Percentiles rank a stretch among this genome's conserved stretches.
These are phyloP conservation scores for Melanotaenia parkinsoni DNA, from an alignment of 2,797 vertebrate genomes.

Conservation along the genomic window DNA sequence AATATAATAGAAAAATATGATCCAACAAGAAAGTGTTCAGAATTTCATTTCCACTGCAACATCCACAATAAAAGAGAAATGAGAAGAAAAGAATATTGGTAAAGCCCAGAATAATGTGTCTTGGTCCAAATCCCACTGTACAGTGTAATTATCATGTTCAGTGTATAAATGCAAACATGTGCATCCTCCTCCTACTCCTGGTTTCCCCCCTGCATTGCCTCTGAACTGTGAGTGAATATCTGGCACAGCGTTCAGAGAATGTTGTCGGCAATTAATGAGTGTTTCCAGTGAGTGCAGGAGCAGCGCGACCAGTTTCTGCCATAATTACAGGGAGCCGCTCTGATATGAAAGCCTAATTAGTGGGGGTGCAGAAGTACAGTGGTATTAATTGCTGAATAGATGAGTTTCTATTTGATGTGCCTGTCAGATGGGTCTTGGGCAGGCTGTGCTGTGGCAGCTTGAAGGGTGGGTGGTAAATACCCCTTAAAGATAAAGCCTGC, in stretches of 20 bases:
- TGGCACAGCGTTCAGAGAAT: conserved; percentile 55
- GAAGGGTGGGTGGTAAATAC: conserved; percentile 61
- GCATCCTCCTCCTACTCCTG: conserved; percentile 9
- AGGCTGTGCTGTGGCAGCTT: conserved; percentile 45
- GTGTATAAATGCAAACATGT: conserved; percentile 6
- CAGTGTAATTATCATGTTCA: conserved; percentile 6
- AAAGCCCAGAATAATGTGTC: neutral
- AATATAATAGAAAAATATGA: neutral
- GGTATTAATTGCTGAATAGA: conserved; percentile 72
- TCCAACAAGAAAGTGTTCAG: neutral
- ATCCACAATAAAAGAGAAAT: neutral
- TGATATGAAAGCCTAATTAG: conserved; percentile 82
- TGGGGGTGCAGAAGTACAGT: conserved; percentile 64
- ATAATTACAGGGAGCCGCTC: conserved; percentile 77
- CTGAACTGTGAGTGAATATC: conserved; percentile 42
- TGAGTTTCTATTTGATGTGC: conserved; percentile 57
- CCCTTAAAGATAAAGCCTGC: conserved; percentile 20
- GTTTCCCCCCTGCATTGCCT: conserved; percentile 3
- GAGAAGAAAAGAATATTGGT: neutral
- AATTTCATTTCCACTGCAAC: neutral
- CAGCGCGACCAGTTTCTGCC: conserved; percentile 55
- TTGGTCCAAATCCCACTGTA: conserved; percentile 1
- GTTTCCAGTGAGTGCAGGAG: conserved; percentile 66
- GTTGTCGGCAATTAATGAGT: conserved; percentile 61
- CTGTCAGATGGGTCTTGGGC: conserved; percentile 54